Evolutionary conservation across 2,888 invertebrate species (phyloP).

Genomic region (Hydriomena furcata): DNA sequence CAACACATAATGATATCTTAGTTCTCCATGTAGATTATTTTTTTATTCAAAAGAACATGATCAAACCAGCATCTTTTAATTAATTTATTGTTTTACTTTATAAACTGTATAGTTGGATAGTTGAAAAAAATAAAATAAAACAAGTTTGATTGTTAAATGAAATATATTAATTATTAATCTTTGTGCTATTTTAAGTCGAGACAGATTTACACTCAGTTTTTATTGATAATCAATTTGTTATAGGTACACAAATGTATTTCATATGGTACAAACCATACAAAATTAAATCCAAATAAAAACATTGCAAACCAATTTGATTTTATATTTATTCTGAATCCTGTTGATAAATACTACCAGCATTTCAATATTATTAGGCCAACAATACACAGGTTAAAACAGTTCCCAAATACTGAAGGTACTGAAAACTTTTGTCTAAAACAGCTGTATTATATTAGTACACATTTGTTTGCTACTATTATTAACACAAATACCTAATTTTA

Average conservation of each 20-base stretch:
- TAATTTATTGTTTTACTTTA: not conserved
- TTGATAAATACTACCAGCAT: no score
- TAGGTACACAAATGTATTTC: not conserved
- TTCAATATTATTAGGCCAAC: no score
- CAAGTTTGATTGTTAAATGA: slow-evolving; percentile 14
- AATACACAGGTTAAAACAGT: no score
- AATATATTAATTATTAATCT: slow-evolving; percentile 1
- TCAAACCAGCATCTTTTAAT: no score
- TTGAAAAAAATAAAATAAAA: not conserved
- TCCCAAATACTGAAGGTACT: no score
- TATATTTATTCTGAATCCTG: not conserved
- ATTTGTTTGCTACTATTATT: no score
- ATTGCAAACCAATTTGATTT: not conserved
- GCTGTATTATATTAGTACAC: no score
- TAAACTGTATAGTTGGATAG: not conserved
- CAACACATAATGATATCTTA: no score
- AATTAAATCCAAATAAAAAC: not conserved
- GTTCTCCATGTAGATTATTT: no score
- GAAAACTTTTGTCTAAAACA: no score
- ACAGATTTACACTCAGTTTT: slow-evolving; percentile 1
- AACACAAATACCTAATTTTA: no score
- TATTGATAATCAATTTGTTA: not conserved
- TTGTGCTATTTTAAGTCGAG: slow-evolving; percentile 16
- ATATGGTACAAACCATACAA: not conserved
- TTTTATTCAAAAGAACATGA: no score